Base-by-base conservation (phyloP, 2,888 invertebrate genomes). In the Smittia aterrima region DNA sequence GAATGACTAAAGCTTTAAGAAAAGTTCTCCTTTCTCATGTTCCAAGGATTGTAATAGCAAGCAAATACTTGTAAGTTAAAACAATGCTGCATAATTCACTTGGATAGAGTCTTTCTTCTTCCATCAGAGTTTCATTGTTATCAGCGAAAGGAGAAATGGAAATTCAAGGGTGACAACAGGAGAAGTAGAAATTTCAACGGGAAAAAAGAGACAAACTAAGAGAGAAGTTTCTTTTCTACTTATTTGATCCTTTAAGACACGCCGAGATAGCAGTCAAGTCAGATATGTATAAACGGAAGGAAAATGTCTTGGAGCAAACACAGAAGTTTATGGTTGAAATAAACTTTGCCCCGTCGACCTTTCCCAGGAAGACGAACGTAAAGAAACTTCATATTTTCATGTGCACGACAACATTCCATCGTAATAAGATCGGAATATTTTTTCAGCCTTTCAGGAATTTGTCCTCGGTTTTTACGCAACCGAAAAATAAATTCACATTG, bases 251-350 rank as follows among this genome's bases (percentile, higher is more conserved):
- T 64, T 64, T 27, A 64, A 64, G 64, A 64, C 25, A 64, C n/a
- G 7, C 25, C 1, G 16, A 24, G 27, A 25, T 64, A 7, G 27
- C 7, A 1, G 20, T 4, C 58, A 58, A 53, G 13, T 53, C 58
- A 58, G 7, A 20, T 6, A 58, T 22, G 47, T n/a, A n/a, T n/a
- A n/a, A n/a, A n/a, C n/a, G n/a, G n/a, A n/a, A n/a, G n/a, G n/a
- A n/a, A 58, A 4, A 58, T 18, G 58, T 58, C 7, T 58, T 58
- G 58, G 22, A 20, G 11, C 24, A 22, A 24, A 22, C 22, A 7
- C 27, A 27, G 9, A 70, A 70, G 25, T 70, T 70, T 70, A 70
- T 70, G 70, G 70, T 47, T 70, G 70, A 70, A 70, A 70, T 70
- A 70, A 47, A 41, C 58, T 58, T 58, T 58, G 22, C 20, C 58